Evolutionary conservation across 2,113 vertebrate genomes (phyloP).

Genomic region (Nannobrachium achirus): DNA sequence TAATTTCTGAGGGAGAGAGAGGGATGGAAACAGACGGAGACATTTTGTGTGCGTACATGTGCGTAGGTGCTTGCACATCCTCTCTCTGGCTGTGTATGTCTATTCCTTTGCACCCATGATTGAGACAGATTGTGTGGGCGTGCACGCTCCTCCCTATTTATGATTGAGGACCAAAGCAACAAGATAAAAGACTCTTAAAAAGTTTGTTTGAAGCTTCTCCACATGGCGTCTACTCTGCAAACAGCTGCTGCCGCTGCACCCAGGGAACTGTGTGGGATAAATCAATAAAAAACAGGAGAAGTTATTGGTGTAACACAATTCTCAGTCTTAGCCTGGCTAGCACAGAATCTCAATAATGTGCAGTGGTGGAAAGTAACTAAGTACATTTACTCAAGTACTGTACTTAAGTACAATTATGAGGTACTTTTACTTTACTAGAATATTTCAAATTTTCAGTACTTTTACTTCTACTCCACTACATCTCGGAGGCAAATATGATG

Average conservation of each 20-base stretch:
- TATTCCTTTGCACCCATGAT: neutral
- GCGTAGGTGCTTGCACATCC: too few species aligned
- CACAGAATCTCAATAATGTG: too few species aligned
- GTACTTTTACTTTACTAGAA: too few species aligned
- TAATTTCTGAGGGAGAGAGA: slow-evolving; percentile 12
- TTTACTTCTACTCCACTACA: too few species aligned
- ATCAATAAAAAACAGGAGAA: neutral
- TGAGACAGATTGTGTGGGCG: neutral
- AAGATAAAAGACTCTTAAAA: neutral
- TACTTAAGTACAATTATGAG: too few species aligned
- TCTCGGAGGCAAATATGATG: too few species aligned
- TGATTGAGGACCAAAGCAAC: neutral
- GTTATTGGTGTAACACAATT: too few species aligned
- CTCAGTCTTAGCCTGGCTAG: too few species aligned
- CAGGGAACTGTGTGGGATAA: neutral
- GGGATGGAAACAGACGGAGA: slow-evolving; percentile 1
- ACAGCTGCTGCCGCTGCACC: neutral
- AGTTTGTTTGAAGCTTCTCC: neutral
- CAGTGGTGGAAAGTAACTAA: too few species aligned
- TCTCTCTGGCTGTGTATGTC: neutral
- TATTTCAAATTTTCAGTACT: too few species aligned
- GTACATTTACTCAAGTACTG: too few species aligned
- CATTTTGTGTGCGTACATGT: neutral
- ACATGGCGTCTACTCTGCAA: neutral
- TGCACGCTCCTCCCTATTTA: too few species aligned